These are phyloP conservation scores for Andrena haemorrhoa DNA, from an alignment of 2,888 invertebrate genomes.

Conservation along the genomic window DNA sequence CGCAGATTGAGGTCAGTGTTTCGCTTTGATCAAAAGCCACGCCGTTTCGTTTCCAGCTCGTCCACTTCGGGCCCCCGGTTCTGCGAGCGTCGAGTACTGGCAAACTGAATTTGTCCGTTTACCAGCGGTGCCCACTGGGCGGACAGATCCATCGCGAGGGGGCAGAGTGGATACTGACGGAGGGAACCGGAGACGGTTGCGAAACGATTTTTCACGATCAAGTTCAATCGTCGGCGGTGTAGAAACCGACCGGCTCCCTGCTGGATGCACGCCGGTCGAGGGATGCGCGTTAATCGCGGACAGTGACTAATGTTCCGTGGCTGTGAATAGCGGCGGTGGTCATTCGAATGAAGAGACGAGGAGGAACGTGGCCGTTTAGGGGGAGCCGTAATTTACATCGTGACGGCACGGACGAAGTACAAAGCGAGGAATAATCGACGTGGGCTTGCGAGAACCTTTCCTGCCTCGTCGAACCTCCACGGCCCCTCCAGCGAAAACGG, in stretches of 20 bases:
- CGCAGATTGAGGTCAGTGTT: constrained; percentile 43
- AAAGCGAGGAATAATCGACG: constrained; percentile 63
- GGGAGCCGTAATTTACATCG: constrained; percentile 65
- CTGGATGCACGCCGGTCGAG: constrained; percentile 54
- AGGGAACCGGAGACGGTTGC: constrained; percentile 38
- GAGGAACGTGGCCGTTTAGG: constrained; percentile 59
- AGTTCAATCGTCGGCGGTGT: constrained; percentile 59
- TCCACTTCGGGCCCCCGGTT: background rate
- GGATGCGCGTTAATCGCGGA: constrained; percentile 73
- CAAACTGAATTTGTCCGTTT: constrained; percentile 10
- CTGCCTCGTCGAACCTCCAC: background rate
- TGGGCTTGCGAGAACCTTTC: constrained; percentile 6
- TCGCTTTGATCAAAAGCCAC: constrained; percentile 28
- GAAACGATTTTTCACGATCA: constrained; percentile 67
- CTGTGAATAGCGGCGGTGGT: constrained; percentile 58
- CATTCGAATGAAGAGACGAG: constrained; percentile 61
- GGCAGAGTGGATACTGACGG: constrained; percentile 30
- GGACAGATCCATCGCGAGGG: background rate
- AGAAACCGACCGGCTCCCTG: constrained; percentile 34
- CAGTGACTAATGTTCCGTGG: constrained; percentile 71
- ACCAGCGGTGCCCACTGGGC: background rate
- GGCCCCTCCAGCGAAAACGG: no score
- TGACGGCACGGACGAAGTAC: constrained; percentile 49
- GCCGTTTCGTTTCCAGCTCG: constrained; percentile 9
- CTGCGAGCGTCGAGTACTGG: background rate